A percentile compares a stretch with the other conserved stretches of the same genome.
phyloP scores from a whole-genome alignment of 2,797 vertebrate species.

The Luscinia megarhynchos region DNA sequence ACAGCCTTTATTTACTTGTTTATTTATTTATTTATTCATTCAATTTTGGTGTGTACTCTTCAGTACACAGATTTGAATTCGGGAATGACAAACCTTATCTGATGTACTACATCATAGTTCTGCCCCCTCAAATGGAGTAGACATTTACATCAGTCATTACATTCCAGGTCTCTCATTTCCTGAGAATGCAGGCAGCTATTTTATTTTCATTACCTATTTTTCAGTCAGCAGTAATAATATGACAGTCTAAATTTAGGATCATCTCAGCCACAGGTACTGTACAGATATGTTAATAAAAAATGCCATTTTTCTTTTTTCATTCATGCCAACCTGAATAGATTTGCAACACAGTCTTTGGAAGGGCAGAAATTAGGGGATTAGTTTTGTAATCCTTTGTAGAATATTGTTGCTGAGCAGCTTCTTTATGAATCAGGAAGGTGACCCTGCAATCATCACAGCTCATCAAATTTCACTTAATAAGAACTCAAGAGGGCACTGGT shows the following conservation, averaged over 20 bases:
- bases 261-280: neutral
- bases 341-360: neutral
- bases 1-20: neutral
- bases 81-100: neutral
- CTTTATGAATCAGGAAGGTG: neutral
- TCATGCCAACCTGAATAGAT: constrained; percentile 16
- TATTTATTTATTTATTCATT: neutral
- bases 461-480: constrained; percentile 50
- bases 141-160: neutral
- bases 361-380: constrained; percentile 21
- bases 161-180: neutral
- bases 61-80: neutral
- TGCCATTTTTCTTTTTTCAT: constrained; percentile 19
- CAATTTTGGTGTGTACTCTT: neutral
- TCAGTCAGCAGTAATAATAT: neutral
- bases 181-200: neutral
- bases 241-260: neutral
- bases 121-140: neutral
- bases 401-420: constrained; percentile 15
- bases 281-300: constrained; percentile 11
- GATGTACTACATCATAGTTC: neutral
- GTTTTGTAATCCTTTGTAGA: constrained; percentile 23
- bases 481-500: constrained; percentile 13
- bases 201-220: neutral
- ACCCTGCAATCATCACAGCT: constrained; percentile 28